Evolutionary conservation across 2,113 vertebrate species (phyloP).

Genomic region (Gasterosteus aculeatus): DNA sequence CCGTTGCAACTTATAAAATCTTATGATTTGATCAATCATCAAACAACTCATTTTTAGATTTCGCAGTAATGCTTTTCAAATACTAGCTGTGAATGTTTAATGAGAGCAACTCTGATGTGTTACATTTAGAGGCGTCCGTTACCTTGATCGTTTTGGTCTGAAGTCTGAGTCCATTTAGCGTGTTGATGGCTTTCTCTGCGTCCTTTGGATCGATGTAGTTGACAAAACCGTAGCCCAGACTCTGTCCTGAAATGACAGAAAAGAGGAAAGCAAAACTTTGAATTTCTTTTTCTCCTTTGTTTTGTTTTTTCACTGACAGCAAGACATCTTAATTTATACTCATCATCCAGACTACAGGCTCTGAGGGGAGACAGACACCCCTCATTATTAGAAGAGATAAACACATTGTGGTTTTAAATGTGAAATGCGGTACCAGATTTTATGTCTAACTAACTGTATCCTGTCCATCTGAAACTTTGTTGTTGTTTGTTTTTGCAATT

Average conservation of each 20-base stretch:
- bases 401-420: not conserved
- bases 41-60: too few species aligned
- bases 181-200: constrained; percentile 99
- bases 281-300: constrained; percentile 7
- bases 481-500: not conserved
- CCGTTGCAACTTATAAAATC: constrained; percentile 15
- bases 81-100: not conserved
- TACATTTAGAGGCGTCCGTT: constrained; percentile 63
- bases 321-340: constrained; percentile 17
- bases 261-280: constrained; percentile 31
- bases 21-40: not conserved
- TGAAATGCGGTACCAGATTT: constrained; percentile 4
- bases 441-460: not conserved
- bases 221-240: constrained; percentile 99
- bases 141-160: constrained; percentile 99
- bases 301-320: not conserved
- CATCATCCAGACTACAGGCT: not conserved
- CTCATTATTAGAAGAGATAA: constrained; percentile 7
- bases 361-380: constrained; percentile 3
- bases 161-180: constrained; percentile 99
- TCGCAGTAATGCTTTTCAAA: not conserved
- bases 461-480: not conserved
- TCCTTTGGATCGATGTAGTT: constrained; percentile 99
- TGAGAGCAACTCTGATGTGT: not conserved
- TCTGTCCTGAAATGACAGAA: constrained; percentile 88